Evolutionary conservation across 1,140 invertebrate genomes (phyloP), one percentile per base, ranked within the genome.

Genomic region (Aphaenogaster floridana): DNA sequence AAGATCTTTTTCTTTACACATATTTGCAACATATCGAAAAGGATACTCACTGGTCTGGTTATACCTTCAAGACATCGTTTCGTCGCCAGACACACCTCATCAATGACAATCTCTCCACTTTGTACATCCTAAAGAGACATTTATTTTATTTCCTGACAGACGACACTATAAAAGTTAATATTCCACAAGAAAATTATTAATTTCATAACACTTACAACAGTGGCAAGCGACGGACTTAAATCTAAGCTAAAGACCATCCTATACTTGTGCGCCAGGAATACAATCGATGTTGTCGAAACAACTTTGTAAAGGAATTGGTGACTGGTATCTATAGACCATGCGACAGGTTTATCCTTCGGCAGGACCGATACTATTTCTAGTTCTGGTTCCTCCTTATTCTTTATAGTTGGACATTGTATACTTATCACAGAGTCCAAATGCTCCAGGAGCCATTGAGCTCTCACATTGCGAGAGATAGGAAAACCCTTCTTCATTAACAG

Each of bases 211-310:
- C 93, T 94, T 89, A 95, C 97, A 68, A 98, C 97, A 91, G 97
- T 96, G 45, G 97, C 96, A 84, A 97, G 96, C 3, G 98, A 98
- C 28, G 98, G 97, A 95, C 97, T 98, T 87, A 98, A 96, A 94
- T 98, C 98, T 71, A 98, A 95, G 92, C 97, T 97, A 94, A 97
- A 98, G 36, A 97, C 97, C 86, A 98, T 96, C 83, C 97, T 94
- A 92, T 98, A 98, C 80, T 96, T 96, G 91, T 94, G 96, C 77
- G 93, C 96, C 89, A 95, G 96, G 94, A 95, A 96, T 91, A 96
- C 94, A 64, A 96, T 91, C 61, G 95, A 95, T 57, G 96, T 96
- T n/a, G 94, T 90, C 28, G 93, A 94, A 21, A 94, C 94, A 74
- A 96, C 94, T 90, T 94, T 93, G 91, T 96, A 97, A 87, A 95